Evolutionary conservation across 2,113 vertebrate genomes (phyloP), one percentile per base, ranked within the genome.

Genomic region (Mustelus asterias): DNA sequence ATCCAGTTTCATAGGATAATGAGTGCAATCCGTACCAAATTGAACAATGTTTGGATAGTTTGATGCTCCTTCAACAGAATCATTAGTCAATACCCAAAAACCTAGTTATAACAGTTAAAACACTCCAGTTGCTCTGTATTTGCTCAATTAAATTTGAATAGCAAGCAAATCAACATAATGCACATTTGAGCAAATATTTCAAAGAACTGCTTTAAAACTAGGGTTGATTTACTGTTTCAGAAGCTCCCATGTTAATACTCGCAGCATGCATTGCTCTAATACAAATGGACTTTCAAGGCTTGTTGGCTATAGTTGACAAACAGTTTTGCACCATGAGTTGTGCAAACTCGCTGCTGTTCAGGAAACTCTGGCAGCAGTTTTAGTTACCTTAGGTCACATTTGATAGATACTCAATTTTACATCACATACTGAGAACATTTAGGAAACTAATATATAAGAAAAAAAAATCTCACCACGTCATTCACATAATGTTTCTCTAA

Each of bases 381-480:
- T 65, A 33, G 93, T 10, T 60, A 80, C 41, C 44, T 29, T 58
- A 65, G 37, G 29, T 26, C 65, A 67, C 44, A 78, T 60, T 67
- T 8, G 44, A 44, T 8, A 58, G 54, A 33, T 33, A 58, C 16
- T 90, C 88, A 90, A 13, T 90, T 16, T 33, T 90, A 60, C 16
- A 6, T 3, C 0, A 7, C n/a, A 93, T n/a, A 93, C 41, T 48
- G 26, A 33, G 44, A 78, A n/a, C 60, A 93, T 58, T 37, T 20
- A 37, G 3, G 26, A 44, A 11, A 3, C 24, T 26, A 69, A 60
- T 44, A 11, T 9, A 37, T 88, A 60, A 41, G 22, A 63, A 33
- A 69, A 58, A 33, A 24, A 48, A 29, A 70, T 90, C 99, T 98
- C 96, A 99, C 99, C 98, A 97, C 96, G 96, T 99, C 97, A 96